phyloP scores from a whole-genome alignment of 2,113 vertebrate genomes.

The Chrysemys picta region DNA sequence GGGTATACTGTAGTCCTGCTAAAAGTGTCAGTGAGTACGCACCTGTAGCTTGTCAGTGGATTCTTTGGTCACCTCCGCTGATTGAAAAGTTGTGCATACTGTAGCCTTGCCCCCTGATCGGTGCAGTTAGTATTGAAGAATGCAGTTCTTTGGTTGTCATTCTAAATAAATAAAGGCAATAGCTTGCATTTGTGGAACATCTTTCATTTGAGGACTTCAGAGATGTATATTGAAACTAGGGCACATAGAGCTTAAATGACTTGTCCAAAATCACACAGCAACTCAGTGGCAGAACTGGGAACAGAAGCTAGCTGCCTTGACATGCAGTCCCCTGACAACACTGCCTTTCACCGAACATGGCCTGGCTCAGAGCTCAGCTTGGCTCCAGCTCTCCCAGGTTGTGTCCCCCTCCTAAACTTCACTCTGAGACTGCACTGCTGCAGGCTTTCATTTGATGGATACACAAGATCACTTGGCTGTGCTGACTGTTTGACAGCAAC shows the following conservation, averaged over 20 bases:
- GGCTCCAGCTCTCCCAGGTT: neutral
- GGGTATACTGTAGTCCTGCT: neutral
- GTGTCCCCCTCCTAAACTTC: neutral
- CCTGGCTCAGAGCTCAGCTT: neutral
- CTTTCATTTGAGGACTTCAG: neutral
- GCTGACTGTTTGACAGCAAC: neutral
- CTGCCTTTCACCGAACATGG: neutral
- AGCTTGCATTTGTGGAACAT: neutral
- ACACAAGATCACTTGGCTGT: neutral
- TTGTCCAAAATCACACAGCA: neutral
- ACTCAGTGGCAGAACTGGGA: neutral
- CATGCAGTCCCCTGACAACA: neutral
- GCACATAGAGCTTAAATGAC: neutral
- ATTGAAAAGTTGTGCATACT: neutral
- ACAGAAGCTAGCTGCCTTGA: neutral
- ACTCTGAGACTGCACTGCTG: neutral
- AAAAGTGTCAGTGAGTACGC: no score
- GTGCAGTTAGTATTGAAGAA: neutral
- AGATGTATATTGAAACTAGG: neutral
- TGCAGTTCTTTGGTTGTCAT: neutral
- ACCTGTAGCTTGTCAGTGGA: neutral
- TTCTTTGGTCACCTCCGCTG: neutral
- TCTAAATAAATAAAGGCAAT: neutral
- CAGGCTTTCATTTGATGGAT: neutral
- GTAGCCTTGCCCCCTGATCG: neutral